Evolutionary conservation across 2,888 invertebrate species (phyloP), one percentile per base, ranked within the genome.

Genomic region (Proisotoma minuta): DNA sequence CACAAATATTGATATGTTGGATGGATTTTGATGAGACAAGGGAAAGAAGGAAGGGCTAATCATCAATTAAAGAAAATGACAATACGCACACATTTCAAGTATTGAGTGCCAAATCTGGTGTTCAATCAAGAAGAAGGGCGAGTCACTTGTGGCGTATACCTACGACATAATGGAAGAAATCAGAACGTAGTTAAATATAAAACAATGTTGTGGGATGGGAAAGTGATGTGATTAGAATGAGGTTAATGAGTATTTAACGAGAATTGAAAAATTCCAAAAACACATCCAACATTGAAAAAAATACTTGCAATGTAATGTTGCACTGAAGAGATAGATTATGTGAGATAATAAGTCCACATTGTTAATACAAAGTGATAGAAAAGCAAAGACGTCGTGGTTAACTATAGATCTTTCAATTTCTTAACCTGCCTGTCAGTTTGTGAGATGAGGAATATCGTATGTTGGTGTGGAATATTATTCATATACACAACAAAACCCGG

Each of bases 221-320:
- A 59, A 62, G 66, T 57, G 65, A 68, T 65, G 65, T 60, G 71
- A 71, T 73, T 73, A 71, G 73, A 73, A 71, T 70, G 73, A 73
- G 73, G 73, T 71, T 73, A 73, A 73, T 71, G 71, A 52, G 73
- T 70, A 71, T 73, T 73, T 73, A 73, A 73, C 71, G 71, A 68
- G 60, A 68, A 70, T 68, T 67, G 67, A 71, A 69, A 70, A 70
- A 73, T 71, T 70, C 70, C 73, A 71, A 71, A 69, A 69, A 68
- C 60, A 65, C 60, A 29, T n/a, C n/a, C n/a, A 43, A 18, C 23
- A 28, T 34, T 29, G 28, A 59, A 40, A 56, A 54, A 22, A 57
- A 65, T 29, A 58, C 23, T 57, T 24, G 39, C 2, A 28, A 39
- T 29, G 53, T 20, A 22, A 53, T 56, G 51, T 49, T 22, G 54